Evolutionary conservation across 2,888 invertebrate genomes (phyloP), one percentile per base, ranked within the genome.

Genomic region (Apamea epomidion): DNA sequence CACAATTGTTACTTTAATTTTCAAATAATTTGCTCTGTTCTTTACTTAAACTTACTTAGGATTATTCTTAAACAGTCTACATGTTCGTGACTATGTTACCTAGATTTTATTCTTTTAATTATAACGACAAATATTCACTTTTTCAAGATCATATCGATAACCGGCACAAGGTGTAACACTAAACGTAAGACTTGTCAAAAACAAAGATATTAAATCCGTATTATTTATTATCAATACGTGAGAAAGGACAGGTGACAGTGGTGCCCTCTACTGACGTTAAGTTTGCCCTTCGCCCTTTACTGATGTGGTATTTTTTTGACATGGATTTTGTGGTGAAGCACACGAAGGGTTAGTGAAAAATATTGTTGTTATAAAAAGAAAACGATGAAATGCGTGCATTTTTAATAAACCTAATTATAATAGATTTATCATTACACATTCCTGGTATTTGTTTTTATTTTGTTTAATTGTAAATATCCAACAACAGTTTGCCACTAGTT

Each of bases 401-500:
- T 90, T 88, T 78, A 78, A 80, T 84, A 81, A 83, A 81, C 21
- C 76, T 85, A 82, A 81, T 78, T 84, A 65, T 81, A 82, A 70
- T 82, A 89, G 76, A 79, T 68, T 80, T 83, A 80, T 79, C 80
- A 83, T 88, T 87, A 81, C 84, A 90, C 80, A 90, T 91, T 90
- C 85, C 84, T 89, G 81, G 78, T 89, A 83, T 87, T 84, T 86
- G 83, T 87, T 88, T 90, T 83, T 76, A 81, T 82, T 83, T 86
- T 86, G 80, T 87, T 87, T 89, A 84, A 85, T 87, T 88, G 90
- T 91, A 89, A 88, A 88, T 85, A 84, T 92, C 89, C 78, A 78
- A 76, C 89, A 90, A 86, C 88, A 92, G 94, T 93, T 95, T 96
- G 96, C 96, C 96, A 96, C 94, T 96, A 96, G 96, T 90, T 94